phyloP scores from a whole-genome alignment of 1,140 invertebrate species.

The Steinernema feltiae region DNA sequence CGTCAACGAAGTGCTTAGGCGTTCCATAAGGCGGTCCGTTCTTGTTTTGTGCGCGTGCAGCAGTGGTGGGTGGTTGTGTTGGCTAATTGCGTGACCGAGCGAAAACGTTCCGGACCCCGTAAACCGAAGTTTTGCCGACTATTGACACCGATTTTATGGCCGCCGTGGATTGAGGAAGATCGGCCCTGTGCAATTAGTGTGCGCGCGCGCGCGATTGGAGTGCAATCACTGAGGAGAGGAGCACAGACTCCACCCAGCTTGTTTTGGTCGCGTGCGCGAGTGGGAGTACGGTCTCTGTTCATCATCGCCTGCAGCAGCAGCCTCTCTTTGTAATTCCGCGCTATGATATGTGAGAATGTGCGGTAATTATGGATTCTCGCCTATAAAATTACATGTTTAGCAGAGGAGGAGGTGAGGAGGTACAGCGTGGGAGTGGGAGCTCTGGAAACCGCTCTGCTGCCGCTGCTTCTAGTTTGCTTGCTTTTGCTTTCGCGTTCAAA shows the following conservation, averaged over 20 bases:
- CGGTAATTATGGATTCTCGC: not conserved
- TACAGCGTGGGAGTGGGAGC: not conserved
- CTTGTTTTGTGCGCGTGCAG: too few relatives aligned
- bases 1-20: not conserved
- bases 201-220: constrained; percentile 6
- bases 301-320: not conserved
- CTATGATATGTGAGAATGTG: not conserved
- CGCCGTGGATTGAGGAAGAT: too few relatives aligned
- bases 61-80: not conserved
- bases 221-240: too few relatives aligned
- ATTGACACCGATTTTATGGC: constrained; percentile 2
- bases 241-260: too few relatives aligned
- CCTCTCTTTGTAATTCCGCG: not conserved
- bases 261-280: too few relatives aligned
- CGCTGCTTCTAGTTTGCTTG: not conserved
- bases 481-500: not conserved
- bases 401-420: not conserved
- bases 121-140: not conserved
- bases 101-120: too few relatives aligned
- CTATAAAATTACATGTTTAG: constrained; percentile 4
- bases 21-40: not conserved
- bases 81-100: not conserved
- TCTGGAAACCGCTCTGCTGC: not conserved
- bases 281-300: not conserved
- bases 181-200: constrained; percentile 9